These are phyloP conservation scores for Margarornis squamiger DNA, from an alignment of 2,797 vertebrate genomes.

Conservation along the genomic window DNA sequence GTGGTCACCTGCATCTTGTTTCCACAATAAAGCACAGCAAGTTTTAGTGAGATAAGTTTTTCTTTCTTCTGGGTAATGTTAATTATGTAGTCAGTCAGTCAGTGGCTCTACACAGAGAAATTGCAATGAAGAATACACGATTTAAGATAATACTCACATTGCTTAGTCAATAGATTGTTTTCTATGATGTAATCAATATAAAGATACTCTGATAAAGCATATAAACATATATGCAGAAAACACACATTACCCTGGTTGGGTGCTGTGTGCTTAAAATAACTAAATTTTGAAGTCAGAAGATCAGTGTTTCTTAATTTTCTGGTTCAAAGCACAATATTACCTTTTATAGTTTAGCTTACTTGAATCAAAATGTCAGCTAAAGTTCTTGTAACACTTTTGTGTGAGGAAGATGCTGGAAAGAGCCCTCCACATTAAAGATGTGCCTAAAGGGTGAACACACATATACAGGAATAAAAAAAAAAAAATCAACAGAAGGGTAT, in stretches of 20 bases:
- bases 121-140: neutral
- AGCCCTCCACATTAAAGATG: neutral
- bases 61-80: neutral
- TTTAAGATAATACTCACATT: neutral
- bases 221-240: neutral
- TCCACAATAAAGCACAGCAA: neutral
- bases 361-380: neutral
- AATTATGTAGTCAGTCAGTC: neutral
- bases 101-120: neutral
- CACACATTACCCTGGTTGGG: fast-evolving
- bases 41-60: neutral
- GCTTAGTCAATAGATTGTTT: neutral
- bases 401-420: neutral
- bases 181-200: neutral
- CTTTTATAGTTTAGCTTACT: neutral
- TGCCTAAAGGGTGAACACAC: neutral
- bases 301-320: neutral
- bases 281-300: neutral
- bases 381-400: neutral
- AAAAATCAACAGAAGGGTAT: neutral
- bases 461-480: neutral
- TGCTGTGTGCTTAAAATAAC: neutral
- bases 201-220: neutral
- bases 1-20: neutral
- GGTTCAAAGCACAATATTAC: neutral